Evolutionary conservation across 2,113 vertebrate genomes (phyloP), one percentile per base, ranked within the genome.

Genomic region (Pomatostomus ruficeps): DNA sequence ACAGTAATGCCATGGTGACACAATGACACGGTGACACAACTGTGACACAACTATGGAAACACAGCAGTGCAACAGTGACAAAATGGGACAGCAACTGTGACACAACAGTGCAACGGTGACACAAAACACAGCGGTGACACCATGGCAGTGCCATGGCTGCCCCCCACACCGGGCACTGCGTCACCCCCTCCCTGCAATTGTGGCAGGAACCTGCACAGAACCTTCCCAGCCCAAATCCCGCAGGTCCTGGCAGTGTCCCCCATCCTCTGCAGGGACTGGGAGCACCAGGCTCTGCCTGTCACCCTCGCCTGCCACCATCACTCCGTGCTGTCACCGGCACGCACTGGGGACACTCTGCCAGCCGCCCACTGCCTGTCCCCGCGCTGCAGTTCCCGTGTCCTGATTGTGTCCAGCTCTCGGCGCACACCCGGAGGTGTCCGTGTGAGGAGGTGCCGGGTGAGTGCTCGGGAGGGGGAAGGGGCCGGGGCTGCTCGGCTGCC

Each of bases 321-420:
- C 35, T 28, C 42, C 3, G 9, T 2, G 42, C 45, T 87, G 88
- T 66, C 88, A 70, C 61, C 3, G 62, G 25, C 33, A 8, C 17
- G 1, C 5, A 0, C 1, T 2, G 43, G 84, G 61, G 49, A 26
- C 13, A 1, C 67, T 48, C 54, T n/a, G 55, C 58, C 68, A 9
- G 59, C 85, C n/a, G 11, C 87, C 74, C 15, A 3, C 83, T 21
- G 43, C 6, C 94, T 67, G 89, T 87, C 91, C 62, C 90, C 1
- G 3, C 0, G 66, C 20, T 20, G 57, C 4, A 20, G n/a, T 40
- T 18, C 20, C 90, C 45, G 72, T 51, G 95, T 33, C 94, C 96
- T 93, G 91, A 81, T 94, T 96, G 94, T 89, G 95, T 95, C 90
- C 81, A 51, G 80, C 31, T 42, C 85, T 90, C 87, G 12, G 8